A percentile compares a stretch with the other conserved stretches of the same genome.
phyloP scores from a whole-genome alignment of 2,888 invertebrate species.

The Drosophila neutralis region DNA sequence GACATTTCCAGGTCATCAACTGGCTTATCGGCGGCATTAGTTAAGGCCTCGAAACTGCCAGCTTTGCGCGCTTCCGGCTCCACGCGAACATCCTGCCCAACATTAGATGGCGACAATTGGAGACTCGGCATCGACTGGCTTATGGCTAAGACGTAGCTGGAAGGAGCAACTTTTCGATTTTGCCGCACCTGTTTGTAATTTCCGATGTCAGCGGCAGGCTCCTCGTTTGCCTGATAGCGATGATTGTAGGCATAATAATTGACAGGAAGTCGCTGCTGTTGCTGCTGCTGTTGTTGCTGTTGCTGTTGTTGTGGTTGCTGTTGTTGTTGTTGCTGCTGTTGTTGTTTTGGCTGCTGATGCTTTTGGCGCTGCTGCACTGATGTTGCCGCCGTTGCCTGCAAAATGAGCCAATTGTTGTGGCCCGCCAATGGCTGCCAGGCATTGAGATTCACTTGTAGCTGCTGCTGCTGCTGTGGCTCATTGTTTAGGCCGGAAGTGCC shows the following conservation, averaged over 20 bases:
- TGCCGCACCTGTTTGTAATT: slow-evolving; percentile 72
- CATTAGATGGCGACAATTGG: slow-evolving; percentile 40
- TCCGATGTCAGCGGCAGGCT: slow-evolving; percentile 51
- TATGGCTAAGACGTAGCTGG: slow-evolving; percentile 67
- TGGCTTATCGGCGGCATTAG: slow-evolving; percentile 36
- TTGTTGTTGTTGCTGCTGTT: slow-evolving; percentile 16
- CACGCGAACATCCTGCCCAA: slow-evolving; percentile 21
- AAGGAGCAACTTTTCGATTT: slow-evolving; percentile 39
- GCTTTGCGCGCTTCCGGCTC: slow-evolving; percentile 48
- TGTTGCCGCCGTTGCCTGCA: slow-evolving; percentile 71
- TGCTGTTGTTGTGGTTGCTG: slow-evolving; percentile 5
- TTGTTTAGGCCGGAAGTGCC: slow-evolving; percentile 51
- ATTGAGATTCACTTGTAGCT: slow-evolving; percentile 60
- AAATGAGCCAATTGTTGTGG: slow-evolving; percentile 76
- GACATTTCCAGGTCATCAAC: slow-evolving; percentile 21
- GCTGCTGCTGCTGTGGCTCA: slow-evolving; percentile 27
- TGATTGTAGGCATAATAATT: slow-evolving; percentile 79
- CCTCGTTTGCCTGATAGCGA: slow-evolving; percentile 59
- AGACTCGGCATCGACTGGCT: slow-evolving; percentile 56
- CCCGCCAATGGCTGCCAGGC: slow-evolving; percentile 71
- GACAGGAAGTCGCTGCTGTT: slow-evolving; percentile 63
- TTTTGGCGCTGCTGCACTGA: slow-evolving; percentile 27
- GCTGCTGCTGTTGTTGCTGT: slow-evolving; percentile 27
- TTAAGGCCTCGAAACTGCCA: slow-evolving; percentile 24
- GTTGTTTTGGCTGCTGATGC: slow-evolving; percentile 13